Conservation (phyloP, 23 tunicate genomes). For the Oikopleura vanhoeffeni region DNA sequence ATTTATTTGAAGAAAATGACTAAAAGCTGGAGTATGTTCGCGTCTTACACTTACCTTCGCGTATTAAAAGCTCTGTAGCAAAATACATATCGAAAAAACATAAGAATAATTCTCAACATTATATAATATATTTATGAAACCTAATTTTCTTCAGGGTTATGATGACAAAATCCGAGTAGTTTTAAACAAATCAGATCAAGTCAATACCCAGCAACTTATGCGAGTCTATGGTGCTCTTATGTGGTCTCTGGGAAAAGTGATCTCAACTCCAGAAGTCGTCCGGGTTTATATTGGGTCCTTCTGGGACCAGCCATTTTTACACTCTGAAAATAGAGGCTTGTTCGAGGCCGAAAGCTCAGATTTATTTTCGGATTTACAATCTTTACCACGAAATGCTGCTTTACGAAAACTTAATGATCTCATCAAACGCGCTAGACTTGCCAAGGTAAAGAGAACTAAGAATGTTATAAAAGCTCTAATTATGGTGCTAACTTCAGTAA, state of each 20-base stretch:
- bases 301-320: slow-evolving; percentile 80
- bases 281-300: slow-evolving; percentile 95
- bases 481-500: not conserved
- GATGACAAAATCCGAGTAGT: slow-evolving; percentile 95
- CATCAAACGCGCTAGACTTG: slow-evolving; percentile 88
- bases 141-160: slow-evolving; percentile 21
- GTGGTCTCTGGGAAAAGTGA: slow-evolving; percentile 99
- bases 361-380: slow-evolving; percentile 82
- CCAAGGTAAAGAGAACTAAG: slow-evolving; percentile 35
- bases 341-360: slow-evolving; percentile 77
- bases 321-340: slow-evolving; percentile 57
- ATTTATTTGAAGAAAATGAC: too few relatives aligned
- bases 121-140: too few relatives aligned
- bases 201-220: slow-evolving; percentile 95
- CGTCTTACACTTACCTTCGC: too few relatives aligned
- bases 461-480: not conserved
- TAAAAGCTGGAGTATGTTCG: too few relatives aligned
- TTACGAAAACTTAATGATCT: slow-evolving; percentile 79
- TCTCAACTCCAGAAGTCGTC: slow-evolving; percentile 95
- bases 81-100: too few relatives aligned
- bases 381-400: slow-evolving; percentile 80
- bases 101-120: too few relatives aligned
- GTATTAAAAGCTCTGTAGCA: too few relatives aligned
- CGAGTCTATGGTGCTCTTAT: slow-evolving; percentile 97
- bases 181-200: slow-evolving; percentile 84